Percentiles rank a stretch among this genome's conserved stretches.
Conservation (phyloP, 2,888 invertebrate genomes). For the Tridacna crocea region DNA sequence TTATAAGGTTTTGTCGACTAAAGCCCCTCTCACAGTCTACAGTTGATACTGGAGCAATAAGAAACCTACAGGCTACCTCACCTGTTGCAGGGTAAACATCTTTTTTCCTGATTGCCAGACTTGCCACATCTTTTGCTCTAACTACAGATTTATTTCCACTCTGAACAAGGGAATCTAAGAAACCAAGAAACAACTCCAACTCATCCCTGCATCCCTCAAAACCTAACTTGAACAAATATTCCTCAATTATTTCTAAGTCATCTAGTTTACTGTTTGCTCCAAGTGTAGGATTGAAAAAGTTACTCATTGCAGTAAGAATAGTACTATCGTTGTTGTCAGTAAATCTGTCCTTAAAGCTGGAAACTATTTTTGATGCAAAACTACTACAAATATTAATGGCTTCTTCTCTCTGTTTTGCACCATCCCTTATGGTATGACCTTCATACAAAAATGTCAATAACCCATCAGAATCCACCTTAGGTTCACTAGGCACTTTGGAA, state of each 20-base stretch:
- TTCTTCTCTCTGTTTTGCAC: no score
- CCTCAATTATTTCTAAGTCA: not conserved
- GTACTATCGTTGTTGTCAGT: constrained; percentile 35
- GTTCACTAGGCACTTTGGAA: constrained; percentile 16
- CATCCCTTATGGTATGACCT: constrained; percentile 43
- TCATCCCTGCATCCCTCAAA: not conserved
- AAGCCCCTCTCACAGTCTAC: no score
- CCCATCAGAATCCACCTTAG: constrained; percentile 29
- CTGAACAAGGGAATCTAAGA: not conserved
- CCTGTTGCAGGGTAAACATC: not conserved
- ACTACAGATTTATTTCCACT: not conserved
- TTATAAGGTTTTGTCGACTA: no score
- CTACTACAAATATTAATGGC: no score
- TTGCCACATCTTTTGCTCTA: constrained; percentile 3
- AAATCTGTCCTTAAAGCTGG: constrained; percentile 39
- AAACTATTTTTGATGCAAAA: constrained; percentile 22
- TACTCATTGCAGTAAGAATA: constrained; percentile 7
- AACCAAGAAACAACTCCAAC: no score
- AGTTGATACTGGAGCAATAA: no score
- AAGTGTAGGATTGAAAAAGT: not conserved
- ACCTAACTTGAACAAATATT: not conserved
- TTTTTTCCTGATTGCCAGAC: not conserved
- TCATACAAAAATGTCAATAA: constrained; percentile 36
- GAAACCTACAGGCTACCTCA: no score
- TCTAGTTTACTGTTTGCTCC: not conserved